Evolutionary conservation across 2,888 invertebrate species (phyloP).

Genomic region (Nezara viridula): DNA sequence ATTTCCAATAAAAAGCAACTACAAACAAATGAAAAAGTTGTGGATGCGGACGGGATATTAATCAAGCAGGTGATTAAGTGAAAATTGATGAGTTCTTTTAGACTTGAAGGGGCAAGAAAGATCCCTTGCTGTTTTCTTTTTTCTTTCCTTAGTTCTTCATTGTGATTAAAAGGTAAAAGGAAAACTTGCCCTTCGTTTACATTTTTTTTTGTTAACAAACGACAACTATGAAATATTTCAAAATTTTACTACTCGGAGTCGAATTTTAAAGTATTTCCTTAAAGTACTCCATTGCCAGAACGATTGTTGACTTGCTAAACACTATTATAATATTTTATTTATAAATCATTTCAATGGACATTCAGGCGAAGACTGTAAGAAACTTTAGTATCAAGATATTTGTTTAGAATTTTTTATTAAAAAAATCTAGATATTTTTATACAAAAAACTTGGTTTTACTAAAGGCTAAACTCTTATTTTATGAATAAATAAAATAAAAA

Average conservation of each 20-base stretch:
- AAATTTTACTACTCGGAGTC: not conserved
- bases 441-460: no score
- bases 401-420: no score
- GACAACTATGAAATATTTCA: not conserved
- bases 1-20: not conserved
- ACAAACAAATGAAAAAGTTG: not conserved
- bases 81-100: conserved; percentile 38
- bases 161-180: not conserved
- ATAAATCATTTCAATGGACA: no score
- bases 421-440: no score
- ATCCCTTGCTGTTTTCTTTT: not conserved
- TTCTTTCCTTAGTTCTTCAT: not conserved
- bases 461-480: no score
- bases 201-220: not conserved
- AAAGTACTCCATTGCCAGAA: no score
- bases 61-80: conserved; percentile 22
- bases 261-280: no score
- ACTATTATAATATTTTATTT: no score
- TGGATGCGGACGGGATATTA: conserved; percentile 3
- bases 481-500: no score
- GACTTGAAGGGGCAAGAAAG: not conserved
- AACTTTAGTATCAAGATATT: no score
- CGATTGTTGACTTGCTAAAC: no score
- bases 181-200: not conserved
- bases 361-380: no score